Percentiles rank a stretch among this genome's conserved stretches.
Conservation (phyloP, 2,113 vertebrate species). For the Oryzias woworae region DNA sequence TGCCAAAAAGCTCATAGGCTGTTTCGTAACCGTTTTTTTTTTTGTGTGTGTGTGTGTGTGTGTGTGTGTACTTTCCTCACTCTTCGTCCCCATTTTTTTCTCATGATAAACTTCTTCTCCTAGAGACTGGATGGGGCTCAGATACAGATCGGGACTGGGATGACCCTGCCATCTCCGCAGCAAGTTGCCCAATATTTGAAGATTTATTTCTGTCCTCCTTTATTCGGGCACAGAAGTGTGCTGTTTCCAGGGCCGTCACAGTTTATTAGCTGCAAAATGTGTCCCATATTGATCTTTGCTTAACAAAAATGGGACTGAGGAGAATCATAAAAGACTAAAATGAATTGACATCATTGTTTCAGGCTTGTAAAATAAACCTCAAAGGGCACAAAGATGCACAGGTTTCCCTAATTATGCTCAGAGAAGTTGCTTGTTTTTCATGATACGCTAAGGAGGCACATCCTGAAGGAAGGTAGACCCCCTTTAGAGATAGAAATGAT, state of each 20-base stretch:
- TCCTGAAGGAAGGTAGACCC: slow-evolving; percentile 23
- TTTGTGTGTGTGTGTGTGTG: not conserved
- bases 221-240: slow-evolving; percentile 19
- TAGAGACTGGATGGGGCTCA: slow-evolving; percentile 46
- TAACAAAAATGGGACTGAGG: slow-evolving; percentile 30
- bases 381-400: slow-evolving; percentile 9
- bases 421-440: not conserved
- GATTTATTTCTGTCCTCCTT: slow-evolving; percentile 60
- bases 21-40: slow-evolving; percentile 62
- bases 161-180: slow-evolving; percentile 41
- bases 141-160: slow-evolving; percentile 30
- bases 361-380: slow-evolving; percentile 24
- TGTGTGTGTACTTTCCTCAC: slow-evolving; percentile 10
- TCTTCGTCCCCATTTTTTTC: slow-evolving; percentile 29
- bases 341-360: slow-evolving; percentile 44
- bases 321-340: slow-evolving; percentile 36
- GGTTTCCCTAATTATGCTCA: slow-evolving; percentile 37
- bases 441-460: not conserved
- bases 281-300: slow-evolving; percentile 42
- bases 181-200: slow-evolving; percentile 43
- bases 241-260: slow-evolving; percentile 19
- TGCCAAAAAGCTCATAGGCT: slow-evolving; percentile 64
- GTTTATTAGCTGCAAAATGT: slow-evolving; percentile 46
- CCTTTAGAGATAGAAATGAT: slow-evolving; percentile 61
- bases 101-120: slow-evolving; percentile 25